Base-by-base conservation (phyloP, 2,797 vertebrate genomes). In the Apogon talboti region DNA sequence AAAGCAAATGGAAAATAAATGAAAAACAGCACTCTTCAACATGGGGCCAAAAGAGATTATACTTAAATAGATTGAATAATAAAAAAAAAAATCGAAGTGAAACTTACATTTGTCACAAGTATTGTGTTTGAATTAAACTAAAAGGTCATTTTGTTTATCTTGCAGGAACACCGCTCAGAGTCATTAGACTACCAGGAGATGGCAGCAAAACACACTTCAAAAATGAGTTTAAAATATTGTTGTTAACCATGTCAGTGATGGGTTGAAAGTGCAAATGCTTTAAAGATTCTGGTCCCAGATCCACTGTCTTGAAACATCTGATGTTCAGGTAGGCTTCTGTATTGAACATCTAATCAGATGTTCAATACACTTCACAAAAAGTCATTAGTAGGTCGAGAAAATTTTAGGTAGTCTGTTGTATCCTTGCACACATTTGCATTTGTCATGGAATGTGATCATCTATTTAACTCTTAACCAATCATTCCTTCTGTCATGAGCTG, bases 131-230 rank as follows among this genome's bases (percentile, higher is more conserved):
- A 40, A 66, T 40, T 1, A 15, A 40, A 58, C 30, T 0, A 46
- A 70, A 56, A 55, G 30, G 33, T 77, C 65, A 56, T 18, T 11
- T 45, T 14, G 24, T 37, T 43, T 40, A 51, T 37, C 38, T 37
- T 50, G 33, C 3, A 10, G 35, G 11, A 56, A 37, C 51, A 19
- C 9, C 55, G 18, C 12, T 44, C 21, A 64, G 56, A 16, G 43
- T 35, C 37, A 51, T 6, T 46, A 61, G 6, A 37, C 1, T 2
- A 52, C 90, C 93, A 92, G 83, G 21, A 93, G 93, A 88, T 90
- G 91, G 89, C 83, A 86, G 89, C 85, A 93, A 28, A 88, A 64
- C 68, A 82, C 84, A 84, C 58, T 66, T 75, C 3, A 86, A 80
- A 75, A 47, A 21, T 28, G 3, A 12, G 2, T 37, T 40, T 4